Base-by-base conservation (phyloP, 2,888 invertebrate genomes). In the Drosophila colorata region DNA sequence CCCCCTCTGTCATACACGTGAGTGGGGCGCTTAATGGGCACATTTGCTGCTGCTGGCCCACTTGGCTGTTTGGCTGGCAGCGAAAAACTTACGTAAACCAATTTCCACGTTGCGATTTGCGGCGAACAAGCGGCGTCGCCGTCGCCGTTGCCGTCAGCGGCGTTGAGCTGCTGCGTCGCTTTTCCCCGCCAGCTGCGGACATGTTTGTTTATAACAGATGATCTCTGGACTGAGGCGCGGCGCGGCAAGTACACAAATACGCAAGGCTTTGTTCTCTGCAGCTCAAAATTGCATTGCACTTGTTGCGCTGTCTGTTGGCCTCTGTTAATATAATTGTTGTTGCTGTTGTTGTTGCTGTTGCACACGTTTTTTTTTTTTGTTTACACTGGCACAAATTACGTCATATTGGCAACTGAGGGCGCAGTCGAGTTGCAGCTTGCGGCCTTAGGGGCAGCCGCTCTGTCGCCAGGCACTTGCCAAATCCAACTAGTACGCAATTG, bases 31-130 rank as follows among this genome's bases (percentile, higher is more conserved):
- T 35, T 28, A 49, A 74, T 74, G 75, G 25, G 51, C 43, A 38
- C 74, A 40, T 73, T 59, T 57, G 31, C 47, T 41, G 35, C 20
- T 43, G 46, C 3, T 61, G 66, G 40, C 38, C 71, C 63, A 68
- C 43, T 53, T 64, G 68, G 56, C 51, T 20, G 20, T 20, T 20
- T 20, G 57, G 28, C 37, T 14, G 46, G 51, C 53, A 51, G 65
- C 78, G 65, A 74, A 53, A 83, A 85, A 91, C 91, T 91, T 91
- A 91, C 91, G 91, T 91, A 91, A 91, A 91, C 91, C 91, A 91
- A 90, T 91, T 91, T 79, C 91, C 91, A 81, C 88, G 89, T 80
- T 90, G 89, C 71, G 90, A 82, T 83, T 90, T 90, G 66, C 83
- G 79, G 60, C 80, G 87, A 65, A 80, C 79, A 53, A 85, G 60